A percentile compares a stretch with the other conserved stretches of the same genome.
Evolutionary conservation across 2,113 vertebrate genomes (phyloP).

Genomic region (Vulpes lagopus): DNA sequence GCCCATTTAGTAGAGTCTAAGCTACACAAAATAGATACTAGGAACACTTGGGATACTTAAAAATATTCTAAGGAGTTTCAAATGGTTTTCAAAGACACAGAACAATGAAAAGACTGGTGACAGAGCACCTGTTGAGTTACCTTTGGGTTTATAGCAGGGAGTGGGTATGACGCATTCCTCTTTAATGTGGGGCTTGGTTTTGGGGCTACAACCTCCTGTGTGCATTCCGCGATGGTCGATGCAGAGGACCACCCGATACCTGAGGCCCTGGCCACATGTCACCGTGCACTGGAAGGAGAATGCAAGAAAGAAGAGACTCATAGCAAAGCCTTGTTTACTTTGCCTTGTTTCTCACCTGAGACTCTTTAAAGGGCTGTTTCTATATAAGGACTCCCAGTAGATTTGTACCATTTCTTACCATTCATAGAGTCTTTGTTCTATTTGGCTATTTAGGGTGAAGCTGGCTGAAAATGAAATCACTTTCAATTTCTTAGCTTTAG

Average conservation of each 20-base stretch:
- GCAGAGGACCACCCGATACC: slow-evolving; percentile 97
- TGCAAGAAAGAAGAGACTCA: slow-evolving; percentile 59
- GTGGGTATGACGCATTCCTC: slow-evolving; percentile 95
- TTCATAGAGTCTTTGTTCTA: neutral
- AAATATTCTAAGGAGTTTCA: neutral
- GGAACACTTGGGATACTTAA: slow-evolving; percentile 4
- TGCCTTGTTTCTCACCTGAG: neutral
- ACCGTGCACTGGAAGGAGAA: slow-evolving; percentile 93
- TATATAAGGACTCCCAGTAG: neutral
- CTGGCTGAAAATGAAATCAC: slow-evolving; percentile 32
- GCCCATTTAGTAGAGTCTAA: slow-evolving; percentile 9
- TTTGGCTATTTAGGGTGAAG: neutral
- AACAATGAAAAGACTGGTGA: neutral
- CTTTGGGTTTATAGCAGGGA: slow-evolving; percentile 96
- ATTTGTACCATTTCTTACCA: slow-evolving; percentile 13
- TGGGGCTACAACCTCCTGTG: slow-evolving; percentile 95
- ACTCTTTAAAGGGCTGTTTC: neutral
- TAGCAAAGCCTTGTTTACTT: slow-evolving; percentile 52
- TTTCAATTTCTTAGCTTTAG: slow-evolving; percentile 15
- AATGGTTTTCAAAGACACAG: neutral
- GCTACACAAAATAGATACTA: neutral
- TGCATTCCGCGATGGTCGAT: slow-evolving; percentile 96
- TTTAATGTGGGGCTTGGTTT: slow-evolving; percentile 98
- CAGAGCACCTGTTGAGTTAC: slow-evolving; percentile 81
- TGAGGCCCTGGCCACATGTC: slow-evolving; percentile 97